Conservation (phyloP, 2,888 invertebrate genomes). For the Embidobia sp. region DNA sequence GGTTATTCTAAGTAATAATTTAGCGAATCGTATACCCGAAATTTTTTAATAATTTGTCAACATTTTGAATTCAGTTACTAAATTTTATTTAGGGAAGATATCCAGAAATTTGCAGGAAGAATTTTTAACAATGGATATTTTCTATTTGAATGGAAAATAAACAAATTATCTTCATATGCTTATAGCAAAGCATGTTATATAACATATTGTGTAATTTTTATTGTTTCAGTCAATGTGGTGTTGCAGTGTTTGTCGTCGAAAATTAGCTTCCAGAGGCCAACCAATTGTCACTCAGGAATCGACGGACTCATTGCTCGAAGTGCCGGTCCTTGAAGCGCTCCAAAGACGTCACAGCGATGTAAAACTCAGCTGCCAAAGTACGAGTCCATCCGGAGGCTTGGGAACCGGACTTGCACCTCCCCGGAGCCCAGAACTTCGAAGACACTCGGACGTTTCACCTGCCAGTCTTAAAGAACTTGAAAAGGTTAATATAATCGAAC, state of each 20-base stretch:
- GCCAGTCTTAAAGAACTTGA: constrained; percentile 94
- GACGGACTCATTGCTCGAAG: constrained; percentile 91
- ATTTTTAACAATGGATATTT: too few relatives aligned
- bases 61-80: too few relatives aligned
- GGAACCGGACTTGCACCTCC: constrained; percentile 90
- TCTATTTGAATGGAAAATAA: too few relatives aligned
- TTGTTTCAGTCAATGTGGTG: constrained; percentile 88
- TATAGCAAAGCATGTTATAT: too few relatives aligned
- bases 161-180: too few relatives aligned
- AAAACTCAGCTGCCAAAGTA: constrained; percentile 84
- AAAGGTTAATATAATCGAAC: constrained; percentile 86
- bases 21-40: too few relatives aligned
- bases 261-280: constrained; percentile 89
- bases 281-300: constrained; percentile 89
- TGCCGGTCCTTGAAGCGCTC: constrained; percentile 89
- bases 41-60: too few relatives aligned
- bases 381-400: constrained; percentile 79
- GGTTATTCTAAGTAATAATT: too few relatives aligned
- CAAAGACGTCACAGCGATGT: constrained; percentile 92
- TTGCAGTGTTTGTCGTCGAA: constrained; percentile 93
- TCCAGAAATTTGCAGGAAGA: too few relatives aligned
- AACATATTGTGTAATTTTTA: too few relatives aligned
- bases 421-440: constrained; percentile 89
- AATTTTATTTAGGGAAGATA: too few relatives aligned
- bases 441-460: constrained; percentile 94